Conservation (phyloP, 1,140 invertebrate genomes). For the Leptopilina clavipes region DNA sequence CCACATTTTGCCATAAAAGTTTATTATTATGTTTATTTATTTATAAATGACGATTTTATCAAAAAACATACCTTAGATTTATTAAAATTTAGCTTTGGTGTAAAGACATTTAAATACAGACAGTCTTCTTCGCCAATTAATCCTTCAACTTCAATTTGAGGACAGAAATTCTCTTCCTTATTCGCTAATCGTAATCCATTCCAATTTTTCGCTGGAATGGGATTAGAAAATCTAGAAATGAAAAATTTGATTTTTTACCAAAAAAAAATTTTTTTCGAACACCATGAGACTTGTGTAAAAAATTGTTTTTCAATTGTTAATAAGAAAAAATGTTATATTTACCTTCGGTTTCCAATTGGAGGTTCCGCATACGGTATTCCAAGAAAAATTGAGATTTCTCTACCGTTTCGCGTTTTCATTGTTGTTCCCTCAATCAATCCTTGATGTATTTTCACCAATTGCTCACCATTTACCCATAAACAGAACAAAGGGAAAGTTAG, state of each 20-base stretch:
- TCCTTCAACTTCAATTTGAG: not conserved
- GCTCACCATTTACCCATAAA: not conserved
- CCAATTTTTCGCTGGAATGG: not conserved
- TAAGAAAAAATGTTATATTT: too few species aligned
- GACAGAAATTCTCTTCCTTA: not conserved
- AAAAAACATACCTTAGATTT: not conserved
- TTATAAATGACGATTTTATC: too few species aligned
- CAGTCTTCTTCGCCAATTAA: slow-evolving; percentile 9
- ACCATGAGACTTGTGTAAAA: too few species aligned
- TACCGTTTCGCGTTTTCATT: not conserved
- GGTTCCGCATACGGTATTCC: not conserved
- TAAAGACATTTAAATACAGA: slow-evolving; percentile 32
- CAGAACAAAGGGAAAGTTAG: not conserved
- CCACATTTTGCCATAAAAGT: too few species aligned
- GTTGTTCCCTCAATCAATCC: not conserved
- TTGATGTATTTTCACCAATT: not conserved
- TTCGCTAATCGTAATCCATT: not conserved
- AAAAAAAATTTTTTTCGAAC: too few species aligned
- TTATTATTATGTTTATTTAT: too few species aligned
- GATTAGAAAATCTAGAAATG: not conserved
- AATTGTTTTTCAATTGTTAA: not conserved
- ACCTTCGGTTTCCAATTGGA: not conserved
- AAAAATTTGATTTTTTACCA: too few species aligned
- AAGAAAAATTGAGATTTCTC: not conserved
- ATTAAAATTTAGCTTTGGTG: not conserved